A percentile compares a stretch with the other conserved stretches of the same genome.
Conservation (phyloP, 1,140 invertebrate species). For the Drosophila equinoxialis region DNA sequence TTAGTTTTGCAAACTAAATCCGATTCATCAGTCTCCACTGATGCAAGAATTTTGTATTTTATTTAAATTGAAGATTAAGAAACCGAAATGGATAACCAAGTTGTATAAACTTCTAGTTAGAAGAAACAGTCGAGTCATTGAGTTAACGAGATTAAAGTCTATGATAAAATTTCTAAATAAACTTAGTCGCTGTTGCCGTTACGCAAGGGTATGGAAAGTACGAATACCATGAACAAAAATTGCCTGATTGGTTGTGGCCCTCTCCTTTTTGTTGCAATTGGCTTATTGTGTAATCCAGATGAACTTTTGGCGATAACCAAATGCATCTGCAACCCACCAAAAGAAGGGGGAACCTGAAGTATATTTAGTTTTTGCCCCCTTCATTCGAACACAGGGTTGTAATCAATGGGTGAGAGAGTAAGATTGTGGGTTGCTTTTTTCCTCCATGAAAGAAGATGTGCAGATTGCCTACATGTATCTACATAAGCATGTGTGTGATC, state of each 20-base stretch:
- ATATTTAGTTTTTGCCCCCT: conserved; percentile 2
- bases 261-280: conserved; percentile 10
- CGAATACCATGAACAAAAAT: neutral
- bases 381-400: neutral
- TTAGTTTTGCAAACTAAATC: too few relatives aligned
- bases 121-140: too few relatives aligned
- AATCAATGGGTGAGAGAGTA: conserved; percentile 10
- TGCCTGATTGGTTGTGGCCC: neutral
- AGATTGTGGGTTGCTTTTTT: conserved; percentile 9
- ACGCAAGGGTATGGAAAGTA: neutral
- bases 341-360: neutral
- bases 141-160: too few relatives aligned
- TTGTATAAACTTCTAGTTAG: too few relatives aligned
- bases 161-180: too few relatives aligned
- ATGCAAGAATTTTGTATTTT: too few relatives aligned
- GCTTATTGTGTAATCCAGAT: conserved; percentile 12
- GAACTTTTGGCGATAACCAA: conserved; percentile 12
- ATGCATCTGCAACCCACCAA: neutral
- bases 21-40: too few relatives aligned
- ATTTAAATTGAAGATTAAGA: too few relatives aligned
- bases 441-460: neutral
- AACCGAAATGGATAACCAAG: too few relatives aligned
- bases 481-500: conserved; percentile 10
- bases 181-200: too few relatives aligned
- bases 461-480: conserved; percentile 2